Evolutionary conservation across 2,888 invertebrate genomes (phyloP).

Genomic region (Cistogaster globosa): DNA sequence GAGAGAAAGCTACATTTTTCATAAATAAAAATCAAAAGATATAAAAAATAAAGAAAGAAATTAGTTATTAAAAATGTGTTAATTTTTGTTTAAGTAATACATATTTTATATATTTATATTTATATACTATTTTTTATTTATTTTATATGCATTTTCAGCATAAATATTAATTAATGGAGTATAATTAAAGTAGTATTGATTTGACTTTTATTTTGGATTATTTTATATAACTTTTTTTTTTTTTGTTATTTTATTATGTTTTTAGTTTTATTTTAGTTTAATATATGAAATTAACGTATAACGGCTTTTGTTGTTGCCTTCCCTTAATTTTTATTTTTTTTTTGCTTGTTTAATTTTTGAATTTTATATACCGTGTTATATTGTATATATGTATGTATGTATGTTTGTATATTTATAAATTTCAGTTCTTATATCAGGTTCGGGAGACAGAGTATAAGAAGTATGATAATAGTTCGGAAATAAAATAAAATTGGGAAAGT

Average conservation of each 20-base stretch:
- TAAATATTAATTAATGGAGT: constrained; percentile 66
- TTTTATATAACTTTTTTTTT: constrained; percentile 47
- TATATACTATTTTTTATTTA: constrained; percentile 47
- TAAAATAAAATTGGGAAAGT: background rate
- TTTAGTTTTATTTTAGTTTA: constrained; percentile 46
- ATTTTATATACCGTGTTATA: constrained; percentile 44
- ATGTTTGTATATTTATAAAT: constrained; percentile 28
- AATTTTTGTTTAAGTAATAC: constrained; percentile 56
- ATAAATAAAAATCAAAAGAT: constrained; percentile 33
- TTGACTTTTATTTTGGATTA: constrained; percentile 68
- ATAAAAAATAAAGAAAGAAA: constrained; percentile 57
- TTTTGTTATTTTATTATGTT: constrained; percentile 39
- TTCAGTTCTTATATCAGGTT: constrained; percentile 64
- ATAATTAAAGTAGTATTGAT: constrained; percentile 64
- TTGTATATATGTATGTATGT: constrained; percentile 30
- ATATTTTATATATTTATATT: constrained; percentile 55
- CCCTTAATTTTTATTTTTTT: background rate
- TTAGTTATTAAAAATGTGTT: constrained; percentile 63
- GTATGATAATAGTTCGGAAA: constrained; percentile 7
- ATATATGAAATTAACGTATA: constrained; percentile 58
- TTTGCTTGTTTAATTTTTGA: constrained; percentile 4
- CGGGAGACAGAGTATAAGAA: constrained; percentile 14
- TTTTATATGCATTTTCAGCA: constrained; percentile 71
- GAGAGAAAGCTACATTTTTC: constrained; percentile 51
- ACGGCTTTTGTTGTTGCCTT: constrained; percentile 41